A percentile compares a stretch with the other conserved stretches of the same genome.
phyloP scores from a whole-genome alignment of 1,140 invertebrate species.

The Ruditapes philippinarum region DNA sequence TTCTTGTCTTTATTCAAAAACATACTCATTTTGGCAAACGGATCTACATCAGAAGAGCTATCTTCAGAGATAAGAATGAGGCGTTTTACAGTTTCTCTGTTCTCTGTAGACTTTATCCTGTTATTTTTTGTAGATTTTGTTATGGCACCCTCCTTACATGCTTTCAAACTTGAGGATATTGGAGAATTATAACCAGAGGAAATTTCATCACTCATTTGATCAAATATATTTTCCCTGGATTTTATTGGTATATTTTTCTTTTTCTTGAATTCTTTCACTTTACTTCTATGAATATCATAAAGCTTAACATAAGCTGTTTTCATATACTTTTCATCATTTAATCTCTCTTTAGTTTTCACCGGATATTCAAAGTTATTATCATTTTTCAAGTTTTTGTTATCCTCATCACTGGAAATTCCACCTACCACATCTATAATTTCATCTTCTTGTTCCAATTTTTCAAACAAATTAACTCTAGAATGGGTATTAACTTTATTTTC shows the following conservation, averaged over 20 bases:
- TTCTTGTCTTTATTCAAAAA: slow-evolving; percentile 14
- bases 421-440: background rate
- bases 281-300: background rate
- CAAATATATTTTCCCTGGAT: background rate
- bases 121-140: background rate
- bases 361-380: too few relatives aligned
- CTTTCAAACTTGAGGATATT: background rate
- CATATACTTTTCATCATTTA: background rate
- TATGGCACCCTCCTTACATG: background rate
- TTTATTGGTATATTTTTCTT: background rate
- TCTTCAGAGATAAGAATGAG: background rate
- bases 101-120: too few relatives aligned
- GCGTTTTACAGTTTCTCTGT: background rate
- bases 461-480: background rate
- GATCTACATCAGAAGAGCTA: slow-evolving; percentile 18
- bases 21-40: slow-evolving; percentile 1
- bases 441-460: background rate
- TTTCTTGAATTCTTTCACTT: background rate
- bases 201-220: background rate
- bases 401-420: background rate
- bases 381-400: background rate
- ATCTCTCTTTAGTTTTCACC: background rate
- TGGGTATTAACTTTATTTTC: background rate
- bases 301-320: background rate
- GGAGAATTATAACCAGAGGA: background rate